Conservation (phyloP, 2,888 invertebrate genomes). For the Eristalis arbustorum region DNA sequence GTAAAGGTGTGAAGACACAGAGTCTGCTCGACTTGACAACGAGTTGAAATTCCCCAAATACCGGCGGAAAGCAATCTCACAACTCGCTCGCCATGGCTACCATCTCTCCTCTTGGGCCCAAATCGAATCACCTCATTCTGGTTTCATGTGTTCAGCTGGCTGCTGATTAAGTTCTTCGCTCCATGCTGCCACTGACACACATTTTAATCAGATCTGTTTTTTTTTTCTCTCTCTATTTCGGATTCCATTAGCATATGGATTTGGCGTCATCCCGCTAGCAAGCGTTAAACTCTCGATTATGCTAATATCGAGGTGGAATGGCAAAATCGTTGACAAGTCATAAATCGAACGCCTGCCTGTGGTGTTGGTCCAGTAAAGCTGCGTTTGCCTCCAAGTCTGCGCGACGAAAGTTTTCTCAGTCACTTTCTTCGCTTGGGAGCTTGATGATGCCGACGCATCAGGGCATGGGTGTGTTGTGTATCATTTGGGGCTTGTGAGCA, state of each 20-base stretch:
- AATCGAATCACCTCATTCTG: neutral
- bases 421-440: neutral
- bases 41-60: neutral
- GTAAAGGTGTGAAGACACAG: too few relatives aligned
- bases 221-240: neutral
- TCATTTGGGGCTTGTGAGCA: neutral
- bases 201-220: neutral
- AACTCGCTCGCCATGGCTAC: neutral
- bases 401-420: neutral
- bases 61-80: neutral
- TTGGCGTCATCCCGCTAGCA: neutral
- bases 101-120: neutral
- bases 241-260: conserved; percentile 2
- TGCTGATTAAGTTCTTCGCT: neutral
- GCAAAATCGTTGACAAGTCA: neutral
- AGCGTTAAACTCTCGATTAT: conserved; percentile 30
- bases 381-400: neutral
- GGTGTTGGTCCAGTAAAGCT: neutral
- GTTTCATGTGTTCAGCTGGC: neutral
- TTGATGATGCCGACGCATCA: neutral
- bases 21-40: neutral
- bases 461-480: too few relatives aligned
- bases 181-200: conserved; percentile 15
- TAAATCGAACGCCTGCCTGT: neutral
- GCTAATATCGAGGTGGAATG: neutral